Base-by-base conservation (phyloP, 2,888 invertebrate genomes). In the Caenorhabditis zanzibari region DNA sequence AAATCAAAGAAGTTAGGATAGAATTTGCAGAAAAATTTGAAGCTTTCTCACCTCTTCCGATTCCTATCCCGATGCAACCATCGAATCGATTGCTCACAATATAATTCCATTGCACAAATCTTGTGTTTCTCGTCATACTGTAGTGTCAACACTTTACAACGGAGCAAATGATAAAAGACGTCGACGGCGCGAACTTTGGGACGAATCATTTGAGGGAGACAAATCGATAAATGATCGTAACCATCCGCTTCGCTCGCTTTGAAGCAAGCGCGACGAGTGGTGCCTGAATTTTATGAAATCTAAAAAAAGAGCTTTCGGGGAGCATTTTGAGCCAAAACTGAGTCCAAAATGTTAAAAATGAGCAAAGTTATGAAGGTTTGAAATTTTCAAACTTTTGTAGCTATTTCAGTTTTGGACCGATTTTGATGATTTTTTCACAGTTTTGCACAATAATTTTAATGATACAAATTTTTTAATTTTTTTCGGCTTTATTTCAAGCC, bases 101-200 rank as follows among this genome's bases (percentile, higher is more conserved):
- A 82, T 28, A 85, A 35, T 41, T 83, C 81, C 81, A 86, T 81
- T 2, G 72, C 81, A 61, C 84, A 85, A n/a, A 86, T 84, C 16
- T 64, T 77, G 26, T 79, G 56, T 14, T 71, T 66, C 3, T 28
- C 28, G 38, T 80, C 61, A 41, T 80, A 84, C 12, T 79, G 75
- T 24, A 84, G 32, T 9, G 72, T 75, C 58, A 79, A 59, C 6
- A 85, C 85, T 54, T 82, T 84, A 54, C 84, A 83, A 7, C 86
- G 63, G 10, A 84, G 69, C n/a, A 84, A 38, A 47, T 86, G 86
- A 64, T 85, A 86, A 49, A 81, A 86, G 41, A 86, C 85, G 44
- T 86, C 86, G 54, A 85, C 59, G 16, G 86, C 86, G 47, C 81
- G 38, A 4, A 86, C 61, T 52, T 76, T 82, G 19, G 83, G 81